Base-by-base conservation (phyloP, 2,797 vertebrate genomes). In the Scomberomorus guttatus region DNA sequence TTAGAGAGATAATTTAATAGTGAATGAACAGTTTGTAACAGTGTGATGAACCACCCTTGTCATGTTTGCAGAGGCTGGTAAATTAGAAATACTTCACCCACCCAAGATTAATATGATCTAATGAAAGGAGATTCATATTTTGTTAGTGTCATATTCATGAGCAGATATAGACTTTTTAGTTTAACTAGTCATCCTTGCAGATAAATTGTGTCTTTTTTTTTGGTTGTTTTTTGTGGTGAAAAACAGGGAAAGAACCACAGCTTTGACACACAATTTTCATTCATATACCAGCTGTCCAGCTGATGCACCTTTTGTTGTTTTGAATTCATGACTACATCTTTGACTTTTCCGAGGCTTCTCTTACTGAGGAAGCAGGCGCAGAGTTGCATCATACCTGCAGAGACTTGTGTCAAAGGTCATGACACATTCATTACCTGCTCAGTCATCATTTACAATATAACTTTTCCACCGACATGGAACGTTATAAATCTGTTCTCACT, bases 341-440 rank as follows among this genome's bases (percentile, higher is more conserved):
- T 22, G 7, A 34, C 11, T 10, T 39, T 42, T 66, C 4, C 56
- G 20, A 37, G 22, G 4, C n/a, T 50, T 3, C 2, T 57, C 17
- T 37, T 52, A n/a, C 56, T 5, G 34, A 75, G 7, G 29, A 65
- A 52, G n/a, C 8, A 0, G n/a, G 42, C 20, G 15, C 6, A 24
- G 34, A 0, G 20, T 65, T 64, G 20, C 57, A 29, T 14, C 7
- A 25, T 7, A 48, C 48, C 24, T 44, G 32, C 24, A 9, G 37
- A 55, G 12, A 37, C 37, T 24, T 46, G 42, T 42, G 25, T 22
- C 56, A 62, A 44, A 80, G 59, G 44, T 78, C 61, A 44, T 4
- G 13, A 10, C 18, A 2, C 11, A 52, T 8, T 10, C 13, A 42
- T 42, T 14, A 18, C 7, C 29, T 37, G 62, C 51, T 46, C 24